Evolutionary conservation across 2,888 invertebrate genomes (phyloP), one percentile per base, ranked within the genome.

Genomic region (Lasioglossum zephyrum): DNA sequence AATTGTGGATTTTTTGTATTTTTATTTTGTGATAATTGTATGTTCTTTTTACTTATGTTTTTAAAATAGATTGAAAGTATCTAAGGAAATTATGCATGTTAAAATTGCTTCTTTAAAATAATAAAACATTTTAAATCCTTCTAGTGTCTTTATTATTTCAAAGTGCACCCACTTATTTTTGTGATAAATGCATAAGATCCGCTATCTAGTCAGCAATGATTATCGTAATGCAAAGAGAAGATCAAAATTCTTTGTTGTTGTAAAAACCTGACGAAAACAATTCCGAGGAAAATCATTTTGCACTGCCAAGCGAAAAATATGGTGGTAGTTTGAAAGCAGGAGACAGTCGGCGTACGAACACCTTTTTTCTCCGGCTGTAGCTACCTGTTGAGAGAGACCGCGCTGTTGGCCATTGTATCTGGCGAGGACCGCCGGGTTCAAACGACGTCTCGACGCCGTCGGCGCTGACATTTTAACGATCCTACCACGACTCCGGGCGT

Each of bases 341-440:
- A 31, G 63, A 63, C 31, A 63, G 36, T 66, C 66, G 31, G 18
- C 22, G 18, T 36, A 22, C 22, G 66, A 66, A 66, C 22, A 36
- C 66, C 31, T 66, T 66, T 36, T 66, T 66, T 31, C 66, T 36
- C 22, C 4, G 36, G 36, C 36, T 69, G 86, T 85, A 81, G 82
- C 89, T 93, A 92, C 92, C 93, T 93, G 90, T 87, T 92, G 88
- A 82, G 90, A 77, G 60, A 88, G 79, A 74, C 87, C 89, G 85
- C 84, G 87, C 81, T 85, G 88, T 73, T 84, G 89, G 78, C 76
- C 77, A 88, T 92, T 90, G 86, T 93, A 92, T 81, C 87, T 91
- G 84, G 94, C 94, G 79, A 94, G 91, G 57, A 94, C 87, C 69
- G 92, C 89, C 73, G 94, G 93, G 83, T 92, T 90, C 70, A 94